Conservation (phyloP, 1,140 invertebrate genomes). For the Akabosia matsudoensis region DNA sequence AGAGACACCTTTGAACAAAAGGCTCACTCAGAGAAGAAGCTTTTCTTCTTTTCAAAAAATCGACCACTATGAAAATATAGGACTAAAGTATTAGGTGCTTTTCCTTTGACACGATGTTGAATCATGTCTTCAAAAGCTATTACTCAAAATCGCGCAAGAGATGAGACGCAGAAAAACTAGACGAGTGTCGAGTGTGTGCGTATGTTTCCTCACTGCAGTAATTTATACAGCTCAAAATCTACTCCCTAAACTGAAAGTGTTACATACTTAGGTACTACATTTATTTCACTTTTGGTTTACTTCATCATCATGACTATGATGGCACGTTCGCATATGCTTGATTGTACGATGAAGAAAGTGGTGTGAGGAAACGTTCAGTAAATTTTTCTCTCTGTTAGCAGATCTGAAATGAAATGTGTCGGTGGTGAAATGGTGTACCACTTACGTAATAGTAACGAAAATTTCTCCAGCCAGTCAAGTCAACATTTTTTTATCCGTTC, state of each 20-base stretch:
- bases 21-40: not conserved
- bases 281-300: too few species aligned
- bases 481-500: not conserved
- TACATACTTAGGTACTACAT: too few species aligned
- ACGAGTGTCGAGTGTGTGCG: too few species aligned
- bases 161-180: not conserved
- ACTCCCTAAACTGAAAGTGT: too few species aligned
- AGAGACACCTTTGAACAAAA: not conserved
- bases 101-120: not conserved
- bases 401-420: not conserved
- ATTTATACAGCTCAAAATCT: not conserved
- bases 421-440: not conserved
- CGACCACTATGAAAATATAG: too few species aligned
- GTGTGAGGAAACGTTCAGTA: not conserved
- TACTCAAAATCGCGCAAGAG: not conserved
- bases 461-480: constrained; percentile 12
- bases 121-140: not conserved
- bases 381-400: too few species aligned
- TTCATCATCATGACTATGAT: too few species aligned
- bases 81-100: too few species aligned
- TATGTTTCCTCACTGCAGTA: not conserved
- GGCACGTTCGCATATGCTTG: too few species aligned
- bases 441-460: not conserved
- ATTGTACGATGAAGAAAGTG: too few species aligned
- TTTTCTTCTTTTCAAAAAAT: not conserved